Percentiles rank a stretch among this genome's conserved stretches.
phyloP scores from a whole-genome alignment of 2,888 invertebrate genomes.

The Julus scandinavius region DNA sequence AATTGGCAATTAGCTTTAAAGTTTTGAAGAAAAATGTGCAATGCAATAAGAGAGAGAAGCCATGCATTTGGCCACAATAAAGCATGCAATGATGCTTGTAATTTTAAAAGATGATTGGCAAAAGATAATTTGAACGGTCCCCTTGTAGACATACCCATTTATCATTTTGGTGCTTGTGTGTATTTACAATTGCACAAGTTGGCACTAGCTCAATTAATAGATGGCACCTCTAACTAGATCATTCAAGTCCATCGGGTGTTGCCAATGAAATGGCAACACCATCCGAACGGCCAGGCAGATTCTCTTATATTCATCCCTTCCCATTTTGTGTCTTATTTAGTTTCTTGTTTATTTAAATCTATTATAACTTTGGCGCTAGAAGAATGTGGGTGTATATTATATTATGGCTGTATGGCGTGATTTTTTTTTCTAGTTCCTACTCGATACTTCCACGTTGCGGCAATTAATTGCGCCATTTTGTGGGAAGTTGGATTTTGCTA shows the following conservation, averaged over 20 bases:
- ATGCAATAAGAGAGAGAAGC: too few relatives aligned
- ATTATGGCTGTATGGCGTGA: constrained; percentile 3
- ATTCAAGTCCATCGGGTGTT: background rate
- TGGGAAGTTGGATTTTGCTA: background rate
- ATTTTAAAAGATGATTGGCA: background rate
- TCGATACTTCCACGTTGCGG: background rate
- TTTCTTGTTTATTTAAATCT: constrained; percentile 4
- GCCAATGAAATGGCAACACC: background rate
- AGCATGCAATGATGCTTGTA: background rate
- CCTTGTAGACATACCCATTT: background rate
- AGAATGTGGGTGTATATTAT: background rate
- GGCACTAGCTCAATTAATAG: background rate
- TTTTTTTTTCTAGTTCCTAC: background rate
- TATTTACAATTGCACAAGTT: background rate
- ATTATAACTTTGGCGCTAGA: background rate
- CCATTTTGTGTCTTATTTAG: background rate
- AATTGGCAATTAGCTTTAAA: too few relatives aligned
- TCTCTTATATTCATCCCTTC: background rate
- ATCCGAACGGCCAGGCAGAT: background rate
- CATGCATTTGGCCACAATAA: background rate
- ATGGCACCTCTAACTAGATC: background rate
- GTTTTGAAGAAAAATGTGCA: too few relatives aligned
- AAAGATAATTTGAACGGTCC: background rate
- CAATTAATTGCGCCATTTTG: background rate
- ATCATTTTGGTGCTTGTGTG: background rate